These are phyloP conservation scores for Elymnias hypermnestra DNA, from an alignment of 1,140 invertebrate genomes.

Conservation along the genomic window DNA sequence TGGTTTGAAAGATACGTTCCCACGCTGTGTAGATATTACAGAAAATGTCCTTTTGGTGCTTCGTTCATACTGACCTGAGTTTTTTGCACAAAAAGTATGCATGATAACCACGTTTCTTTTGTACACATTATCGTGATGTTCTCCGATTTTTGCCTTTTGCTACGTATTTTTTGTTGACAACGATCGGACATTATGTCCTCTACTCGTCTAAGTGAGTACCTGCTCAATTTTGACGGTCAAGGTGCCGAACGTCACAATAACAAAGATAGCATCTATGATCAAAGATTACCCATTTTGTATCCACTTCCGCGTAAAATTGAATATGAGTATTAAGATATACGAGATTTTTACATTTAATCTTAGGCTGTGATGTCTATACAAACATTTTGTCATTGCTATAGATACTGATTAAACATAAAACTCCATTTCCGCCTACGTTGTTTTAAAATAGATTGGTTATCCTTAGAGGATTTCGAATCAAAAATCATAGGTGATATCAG, in stretches of 20 bases:
- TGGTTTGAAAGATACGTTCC: slow-evolving; percentile 35
- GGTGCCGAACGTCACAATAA: slow-evolving; percentile 67
- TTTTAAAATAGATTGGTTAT: too few relatives aligned
- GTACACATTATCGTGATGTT: slow-evolving; percentile 46
- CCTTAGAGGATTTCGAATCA: too few relatives aligned
- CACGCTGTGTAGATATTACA: slow-evolving; percentile 63
- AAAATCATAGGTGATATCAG: too few relatives aligned
- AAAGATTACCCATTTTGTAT: slow-evolving; percentile 20
- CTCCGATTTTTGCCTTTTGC: slow-evolving; percentile 46
- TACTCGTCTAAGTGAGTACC: slow-evolving; percentile 57
- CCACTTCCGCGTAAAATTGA: slow-evolving; percentile 53
- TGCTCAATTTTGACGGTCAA: slow-evolving; percentile 65
- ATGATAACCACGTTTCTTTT: slow-evolving; percentile 64
- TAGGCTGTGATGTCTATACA: too few relatives aligned
- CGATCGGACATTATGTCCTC: slow-evolving; percentile 51
- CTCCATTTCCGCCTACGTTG: too few relatives aligned
- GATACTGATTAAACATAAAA: too few relatives aligned
- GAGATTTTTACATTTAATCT: too few relatives aligned
- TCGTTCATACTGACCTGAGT: slow-evolving; percentile 62
- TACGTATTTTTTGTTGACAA: slow-evolving; percentile 50
- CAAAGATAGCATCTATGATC: slow-evolving; percentile 46
- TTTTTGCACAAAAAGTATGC: slow-evolving; percentile 66
- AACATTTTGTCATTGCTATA: too few relatives aligned
- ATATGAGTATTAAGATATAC: background rate
- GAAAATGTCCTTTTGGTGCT: slow-evolving; percentile 67